These are phyloP conservation scores for Chlorops oryzae DNA, from an alignment of 1,140 invertebrate species.

Conservation along the genomic window DNA sequence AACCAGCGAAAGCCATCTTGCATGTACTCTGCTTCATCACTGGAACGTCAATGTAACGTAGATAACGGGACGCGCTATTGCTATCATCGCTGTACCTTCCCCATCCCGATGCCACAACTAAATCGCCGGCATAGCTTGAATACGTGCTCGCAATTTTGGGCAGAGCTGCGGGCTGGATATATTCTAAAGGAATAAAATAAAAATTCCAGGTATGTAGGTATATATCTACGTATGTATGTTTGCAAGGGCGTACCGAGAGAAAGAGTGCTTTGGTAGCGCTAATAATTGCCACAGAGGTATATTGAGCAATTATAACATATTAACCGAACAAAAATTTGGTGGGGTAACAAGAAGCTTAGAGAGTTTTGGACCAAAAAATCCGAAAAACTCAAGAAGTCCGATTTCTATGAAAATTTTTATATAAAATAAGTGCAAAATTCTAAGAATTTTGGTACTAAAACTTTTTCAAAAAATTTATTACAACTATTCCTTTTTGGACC, in stretches of 20 bases:
- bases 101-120: slow-evolving; percentile 45
- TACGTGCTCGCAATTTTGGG: slow-evolving; percentile 29
- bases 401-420: too few relatives aligned
- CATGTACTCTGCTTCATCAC: slow-evolving; percentile 23
- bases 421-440: too few relatives aligned
- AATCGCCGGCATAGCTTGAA: slow-evolving; percentile 35
- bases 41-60: slow-evolving; percentile 29
- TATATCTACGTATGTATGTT: background rate
- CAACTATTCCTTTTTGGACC: too few relatives aligned
- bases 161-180: slow-evolving; percentile 39
- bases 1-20: slow-evolving; percentile 18
- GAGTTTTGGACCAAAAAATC: too few relatives aligned
- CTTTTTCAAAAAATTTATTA: too few relatives aligned
- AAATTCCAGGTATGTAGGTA: background rate
- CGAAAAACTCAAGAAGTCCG: too few relatives aligned
- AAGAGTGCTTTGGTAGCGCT: too few relatives aligned
- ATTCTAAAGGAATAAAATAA: slow-evolving; percentile 20
- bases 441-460: too few relatives aligned
- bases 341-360: background rate
- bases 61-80: slow-evolving; percentile 17
- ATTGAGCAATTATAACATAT: too few relatives aligned
- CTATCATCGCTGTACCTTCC: slow-evolving; percentile 41
- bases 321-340: too few relatives aligned
- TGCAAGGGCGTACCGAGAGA: too few relatives aligned
- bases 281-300: too few relatives aligned